phyloP scores from a whole-genome alignment of 2,888 invertebrate genomes.

The Rhingia campestris region DNA sequence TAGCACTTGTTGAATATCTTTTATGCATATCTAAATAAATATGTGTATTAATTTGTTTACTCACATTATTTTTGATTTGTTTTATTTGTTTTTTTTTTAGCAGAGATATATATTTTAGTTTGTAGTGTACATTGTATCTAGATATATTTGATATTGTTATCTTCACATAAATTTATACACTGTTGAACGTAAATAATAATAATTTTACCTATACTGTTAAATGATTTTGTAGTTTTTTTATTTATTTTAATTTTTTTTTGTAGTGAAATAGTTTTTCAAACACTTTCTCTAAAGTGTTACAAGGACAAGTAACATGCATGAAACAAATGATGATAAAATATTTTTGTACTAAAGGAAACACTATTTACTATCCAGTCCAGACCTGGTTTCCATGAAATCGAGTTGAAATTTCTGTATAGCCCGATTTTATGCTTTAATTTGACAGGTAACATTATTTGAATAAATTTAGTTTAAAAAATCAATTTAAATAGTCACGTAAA shows the following conservation, averaged over 20 bases:
- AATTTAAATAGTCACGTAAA: no score
- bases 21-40: conserved; percentile 71
- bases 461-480: no score
- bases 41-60: conserved; percentile 39
- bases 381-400: no score
- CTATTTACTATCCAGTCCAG: no score
- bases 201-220: conserved; percentile 23
- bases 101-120: conserved; percentile 6
- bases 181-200: conserved; percentile 38
- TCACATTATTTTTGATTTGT: conserved; percentile 19
- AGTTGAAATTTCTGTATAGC: no score
- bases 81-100: conserved; percentile 10
- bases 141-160: conserved; percentile 14
- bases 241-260: conserved; percentile 4
- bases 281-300: not conserved
- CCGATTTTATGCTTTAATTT: no score
- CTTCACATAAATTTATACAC: conserved; percentile 38
- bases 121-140: conserved; percentile 44
- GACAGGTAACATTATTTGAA: no score
- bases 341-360: no score
- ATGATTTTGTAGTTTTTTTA: conserved; percentile 30
- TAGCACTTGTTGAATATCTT: conserved; percentile 69
- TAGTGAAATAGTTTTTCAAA: not conserved
- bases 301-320: no score
- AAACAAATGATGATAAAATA: no score